phyloP scores from a whole-genome alignment of 2,113 vertebrate species.

The Uria aalge region DNA sequence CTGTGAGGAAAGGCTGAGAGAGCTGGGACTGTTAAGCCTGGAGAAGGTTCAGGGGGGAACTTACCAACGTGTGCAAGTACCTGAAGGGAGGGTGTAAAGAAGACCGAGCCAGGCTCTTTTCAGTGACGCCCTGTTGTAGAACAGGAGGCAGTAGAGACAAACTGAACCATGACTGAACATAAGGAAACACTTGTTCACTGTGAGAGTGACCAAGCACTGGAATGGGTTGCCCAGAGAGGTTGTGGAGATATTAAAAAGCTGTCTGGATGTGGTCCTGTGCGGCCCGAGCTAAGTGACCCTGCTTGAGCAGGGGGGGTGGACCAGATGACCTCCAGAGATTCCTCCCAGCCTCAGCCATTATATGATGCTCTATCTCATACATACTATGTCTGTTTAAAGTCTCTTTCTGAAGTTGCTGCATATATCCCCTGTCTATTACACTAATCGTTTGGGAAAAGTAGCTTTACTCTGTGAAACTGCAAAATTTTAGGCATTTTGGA shows the following conservation, averaged over 20 bases:
- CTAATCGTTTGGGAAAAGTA: background rate
- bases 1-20: background rate
- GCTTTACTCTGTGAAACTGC: background rate
- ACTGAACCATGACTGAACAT: background rate
- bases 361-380: background rate
- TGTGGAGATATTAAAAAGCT: background rate
- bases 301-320: background rate
- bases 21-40: background rate
- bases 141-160: background rate
- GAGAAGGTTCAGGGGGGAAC: background rate
- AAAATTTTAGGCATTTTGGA: fast-evolving
- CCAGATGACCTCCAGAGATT: background rate
- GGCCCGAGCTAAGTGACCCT: background rate
- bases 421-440: background rate
- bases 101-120: background rate
- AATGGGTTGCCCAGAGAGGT: background rate
- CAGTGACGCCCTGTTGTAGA: background rate
- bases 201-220: background rate
- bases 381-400: background rate
- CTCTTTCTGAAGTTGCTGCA: background rate
- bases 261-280: background rate
- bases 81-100: background rate
- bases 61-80: background rate
- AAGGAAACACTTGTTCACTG: background rate
- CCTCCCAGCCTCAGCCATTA: background rate